Evolutionary conservation across 1,140 invertebrate species (phyloP).

Genomic region (Zaprionus nigranus): DNA sequence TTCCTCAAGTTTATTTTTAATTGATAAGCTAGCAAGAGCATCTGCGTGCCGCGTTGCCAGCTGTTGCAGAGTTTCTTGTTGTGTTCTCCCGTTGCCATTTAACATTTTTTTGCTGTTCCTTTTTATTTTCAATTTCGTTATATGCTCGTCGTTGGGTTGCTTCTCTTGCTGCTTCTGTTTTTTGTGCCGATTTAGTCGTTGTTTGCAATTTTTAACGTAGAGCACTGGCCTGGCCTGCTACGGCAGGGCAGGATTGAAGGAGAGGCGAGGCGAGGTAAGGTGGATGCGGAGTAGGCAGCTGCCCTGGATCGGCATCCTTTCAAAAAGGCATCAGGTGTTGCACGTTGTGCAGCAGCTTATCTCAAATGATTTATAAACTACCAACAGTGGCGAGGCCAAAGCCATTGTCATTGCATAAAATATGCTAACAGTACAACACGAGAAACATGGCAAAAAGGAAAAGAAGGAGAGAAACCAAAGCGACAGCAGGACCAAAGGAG

Average conservation of each 20-base stretch:
- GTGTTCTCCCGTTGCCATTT: slow-evolving; percentile 38
- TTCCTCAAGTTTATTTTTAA: not conserved
- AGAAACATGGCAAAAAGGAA: slow-evolving; percentile 32
- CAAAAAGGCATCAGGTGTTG: slow-evolving; percentile 83
- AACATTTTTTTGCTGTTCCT: slow-evolving; percentile 48
- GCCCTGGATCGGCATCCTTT: slow-evolving; percentile 70
- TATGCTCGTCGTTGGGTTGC: slow-evolving; percentile 43
- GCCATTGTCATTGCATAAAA: slow-evolving; percentile 84
- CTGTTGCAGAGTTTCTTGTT: slow-evolving; percentile 21
- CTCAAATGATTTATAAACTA: slow-evolving; percentile 84
- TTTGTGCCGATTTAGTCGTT: slow-evolving; percentile 77
- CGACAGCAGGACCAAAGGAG: slow-evolving; percentile 1
- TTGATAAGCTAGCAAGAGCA: slow-evolving; percentile 18
- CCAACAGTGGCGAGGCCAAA: slow-evolving; percentile 84
- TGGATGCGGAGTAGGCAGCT: slow-evolving; percentile 16
- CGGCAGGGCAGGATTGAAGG: not conserved
- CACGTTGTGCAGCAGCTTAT: slow-evolving; percentile 83
- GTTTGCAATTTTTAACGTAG: slow-evolving; percentile 76
- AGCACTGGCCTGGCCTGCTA: slow-evolving; percentile 48
- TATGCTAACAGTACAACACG: slow-evolving; percentile 75
- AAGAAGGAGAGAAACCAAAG: slow-evolving; percentile 12
- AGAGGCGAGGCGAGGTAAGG: not conserved
- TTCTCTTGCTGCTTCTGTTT: slow-evolving; percentile 41
- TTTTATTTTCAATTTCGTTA: slow-evolving; percentile 76
- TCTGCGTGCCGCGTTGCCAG: slow-evolving; percentile 1